Evolutionary conservation across 2,113 vertebrate genomes (phyloP), one percentile per base, ranked within the genome.

Genomic region (Brachyhypopomus occidentalis): DNA sequence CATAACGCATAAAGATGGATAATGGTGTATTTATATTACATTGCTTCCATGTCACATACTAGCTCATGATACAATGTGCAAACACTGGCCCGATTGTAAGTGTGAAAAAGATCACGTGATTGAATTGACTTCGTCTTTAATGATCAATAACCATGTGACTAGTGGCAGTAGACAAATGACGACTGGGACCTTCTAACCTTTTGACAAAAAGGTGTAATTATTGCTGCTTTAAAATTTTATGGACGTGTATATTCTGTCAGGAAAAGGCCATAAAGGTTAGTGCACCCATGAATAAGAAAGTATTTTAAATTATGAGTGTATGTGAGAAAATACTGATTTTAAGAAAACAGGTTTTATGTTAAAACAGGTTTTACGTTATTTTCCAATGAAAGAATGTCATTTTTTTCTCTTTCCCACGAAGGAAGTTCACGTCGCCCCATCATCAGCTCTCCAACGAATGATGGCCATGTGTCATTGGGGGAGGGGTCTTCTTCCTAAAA

Each of bases 271-370:
- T 11, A n/a, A 59, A 84, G 91, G 90, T 90, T 88, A 88, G 74
- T 48, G 62, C 64, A 79, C 30, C 22, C 67, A 77, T 86, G 90
- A 89, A 85, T 78, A 75, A 84, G 55, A 77, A 85, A 79, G 67
- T 84, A 90, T 92, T 92, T 88, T 82, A 85, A 90, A 93, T 90
- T 82, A 86, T 90, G 90, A 91, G 91, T 89, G 87, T 83, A 87
- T 89, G 83, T 66, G 45, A 34, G 36, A 25, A 84, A 74, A 78
- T 76, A 83, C 81, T 88, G 67, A 80, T 70, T 73, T 86, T 45
- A 45, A 45, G 41, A 8, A 45, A 30, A 30, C 30, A 30, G 30
- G 30, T 30, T 30, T 30, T 30, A 30, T 3, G 30, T 30, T 30
- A 30, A 30, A 30, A 3, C 2, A 3, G 30, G n/a, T n/a, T n/a